Evolutionary conservation across 1,140 invertebrate species (phyloP), one percentile per base, ranked within the genome.

Genomic region (Venturia canescens): DNA sequence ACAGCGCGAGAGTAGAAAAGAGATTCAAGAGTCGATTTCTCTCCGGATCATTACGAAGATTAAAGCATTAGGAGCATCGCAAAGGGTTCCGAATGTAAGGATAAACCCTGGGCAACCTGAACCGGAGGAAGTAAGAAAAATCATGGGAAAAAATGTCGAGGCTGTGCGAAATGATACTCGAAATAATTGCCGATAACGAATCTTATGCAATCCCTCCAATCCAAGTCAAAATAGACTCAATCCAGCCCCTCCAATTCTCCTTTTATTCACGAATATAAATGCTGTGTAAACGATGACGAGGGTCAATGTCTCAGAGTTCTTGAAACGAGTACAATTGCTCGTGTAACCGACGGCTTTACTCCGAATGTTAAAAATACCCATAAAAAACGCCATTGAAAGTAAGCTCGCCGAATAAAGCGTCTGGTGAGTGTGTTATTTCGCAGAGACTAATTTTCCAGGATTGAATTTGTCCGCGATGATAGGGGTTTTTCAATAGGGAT

Each of bases 31-130:
- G 7, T 53, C 44, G 71, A 48, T 23, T 38, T 57, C 21, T 29
- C 71, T 27, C 27, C n/a, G 71, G 71, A 74, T 53, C 23, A 74
- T 53, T 53, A 57, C 71, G 71, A 74, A 74, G 71, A 74, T 74
- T 74, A 57, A 74, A 74, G 70, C 70, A 72, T 72, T 48, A 48
- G 70, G 26, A 48, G 38, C 48, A 72, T 72, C 31, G 38, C 38
- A 34, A 70, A 34, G 70, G 21, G 38, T 48, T n/a, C n/a, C 23
- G 60, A 26, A 63, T 63, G 60, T 63, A 27, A 6, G 60, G 23
- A 63, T 23, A 63, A 3, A 23, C 60, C 21, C 23, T n/a, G 26
- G 27, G 23, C 23, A 26, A 63, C n/a, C 13, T 26, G 9, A 27
- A 26, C 23, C 23, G 23, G 60, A 63, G 3, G 1, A 63, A 23